Base-by-base conservation (phyloP, 1,140 invertebrate species). In the Heliconius hewitsoni region DNA sequence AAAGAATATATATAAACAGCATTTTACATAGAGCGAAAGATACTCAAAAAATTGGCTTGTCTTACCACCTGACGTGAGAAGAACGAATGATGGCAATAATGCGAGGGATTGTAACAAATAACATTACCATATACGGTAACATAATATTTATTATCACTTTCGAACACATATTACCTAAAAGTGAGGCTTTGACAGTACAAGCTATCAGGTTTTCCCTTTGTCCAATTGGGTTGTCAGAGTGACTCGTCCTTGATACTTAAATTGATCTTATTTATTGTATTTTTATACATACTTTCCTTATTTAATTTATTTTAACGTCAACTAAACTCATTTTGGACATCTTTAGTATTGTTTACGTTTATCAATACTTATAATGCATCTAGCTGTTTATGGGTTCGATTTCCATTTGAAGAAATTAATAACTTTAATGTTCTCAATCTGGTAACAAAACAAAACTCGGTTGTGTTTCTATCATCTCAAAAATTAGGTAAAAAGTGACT, bases 211-310 rank as follows among this genome's bases (percentile, higher is more conserved):
- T 27, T 75, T 60, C 50, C 19, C 19, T 57, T 18, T 37, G 30
- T 39, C 50, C 52, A 34, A n/a, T 57, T 57, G 16, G 16, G 50
- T 52, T 19, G 18, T 19, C 50, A 6, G 16, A 19, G 52, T 34
- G 57, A 66, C 1, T 57, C 34, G 73, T 57, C 73, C 52, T 34
- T 55, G 55, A 57, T 74, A 23, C 9, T 57, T 52, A 74, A 55
- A 18, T 66, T 30, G 60, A 66, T 27, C 6, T 30, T 52, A 2
- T 66, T 30, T 1, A 16, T 27, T 30, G 55, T 57, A 23, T 57
- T 23, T 57, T 57, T 27, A 9, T 23, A 23, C 9, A 3, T 23
- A 27, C n/a, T 66, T 66, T 30, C 27, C 27, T 66, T 30, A 30
- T 30, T 27, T 66, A 66, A 23, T 27, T 16, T 3, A 30, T 9